Conservation (phyloP, 2,888 invertebrate genomes). For the Cerceris rybyensis region DNA sequence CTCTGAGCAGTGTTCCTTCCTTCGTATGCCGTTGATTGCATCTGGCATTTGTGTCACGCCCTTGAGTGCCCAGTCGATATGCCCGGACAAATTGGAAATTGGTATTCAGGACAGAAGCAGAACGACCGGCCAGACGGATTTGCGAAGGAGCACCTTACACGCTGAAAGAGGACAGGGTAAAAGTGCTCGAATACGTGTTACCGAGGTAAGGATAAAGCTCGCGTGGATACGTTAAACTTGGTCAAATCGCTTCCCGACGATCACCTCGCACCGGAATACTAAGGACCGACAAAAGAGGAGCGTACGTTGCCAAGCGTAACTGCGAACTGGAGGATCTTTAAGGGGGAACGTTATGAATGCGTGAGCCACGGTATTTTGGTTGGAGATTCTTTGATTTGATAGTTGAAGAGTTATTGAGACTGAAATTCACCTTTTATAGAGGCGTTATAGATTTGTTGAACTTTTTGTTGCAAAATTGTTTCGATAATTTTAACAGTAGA, state of each 20-base stretch:
- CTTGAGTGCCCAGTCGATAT: conserved; percentile 81
- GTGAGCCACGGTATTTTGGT: not conserved
- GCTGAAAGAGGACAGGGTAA: conserved; percentile 51
- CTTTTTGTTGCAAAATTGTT: too few relatives aligned
- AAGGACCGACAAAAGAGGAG: conserved; percentile 58
- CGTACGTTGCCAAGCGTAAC: conserved; percentile 53
- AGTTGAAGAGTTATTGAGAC: too few relatives aligned
- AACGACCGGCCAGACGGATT: conserved; percentile 80
- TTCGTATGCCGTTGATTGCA: conserved; percentile 77
- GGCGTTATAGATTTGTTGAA: too few relatives aligned
- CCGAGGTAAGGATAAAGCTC: conserved; percentile 46
- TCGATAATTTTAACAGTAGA: too few relatives aligned
- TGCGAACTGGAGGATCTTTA: conserved; percentile 7
- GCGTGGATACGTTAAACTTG: conserved; percentile 73
- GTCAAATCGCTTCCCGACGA: conserved; percentile 79
- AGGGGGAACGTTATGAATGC: conserved; percentile 15
- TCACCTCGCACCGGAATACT: conserved; percentile 74
- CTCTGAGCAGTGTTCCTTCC: conserved; percentile 46
- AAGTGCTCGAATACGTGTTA: conserved; percentile 54
- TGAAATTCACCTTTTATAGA: too few relatives aligned
- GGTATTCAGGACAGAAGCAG: conserved; percentile 76
- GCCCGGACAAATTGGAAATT: conserved; percentile 79
- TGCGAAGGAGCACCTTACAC: conserved; percentile 76
- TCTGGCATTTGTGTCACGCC: conserved; percentile 82
- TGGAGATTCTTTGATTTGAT: too few relatives aligned